Conservation (phyloP, 2,888 invertebrate species). For the Pseudanteris insignis region DNA sequence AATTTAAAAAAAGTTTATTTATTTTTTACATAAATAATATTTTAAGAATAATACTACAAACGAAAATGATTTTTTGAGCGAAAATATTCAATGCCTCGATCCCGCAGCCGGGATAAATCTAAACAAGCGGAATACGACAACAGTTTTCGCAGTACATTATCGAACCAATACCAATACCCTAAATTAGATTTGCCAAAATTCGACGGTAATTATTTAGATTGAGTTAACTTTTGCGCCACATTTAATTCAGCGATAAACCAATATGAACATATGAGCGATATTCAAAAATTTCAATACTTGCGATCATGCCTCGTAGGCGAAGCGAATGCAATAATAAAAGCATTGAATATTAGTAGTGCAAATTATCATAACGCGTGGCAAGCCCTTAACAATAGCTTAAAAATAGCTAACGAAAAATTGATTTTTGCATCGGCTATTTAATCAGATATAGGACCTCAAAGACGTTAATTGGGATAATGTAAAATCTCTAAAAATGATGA, state of each 20-base stretch:
- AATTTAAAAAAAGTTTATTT: too few species aligned
- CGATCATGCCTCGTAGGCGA: too few species aligned
- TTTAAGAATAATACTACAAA: too few species aligned
- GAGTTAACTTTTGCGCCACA: neutral
- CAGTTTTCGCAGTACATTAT: neutral
- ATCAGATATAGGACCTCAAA: too few species aligned
- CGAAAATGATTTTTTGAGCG: too few species aligned
- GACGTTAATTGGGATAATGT: too few species aligned
- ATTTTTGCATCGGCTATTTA: neutral
- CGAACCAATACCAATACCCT: neutral
- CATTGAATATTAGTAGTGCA: neutral
- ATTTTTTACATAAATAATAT: too few species aligned
- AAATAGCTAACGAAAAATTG: neutral
- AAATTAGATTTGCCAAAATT: constrained; percentile 1
- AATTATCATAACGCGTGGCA: constrained; percentile 1
- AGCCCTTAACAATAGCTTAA: neutral
- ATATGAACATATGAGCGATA: neutral
- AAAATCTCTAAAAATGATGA: too few species aligned
- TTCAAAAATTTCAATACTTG: neutral
- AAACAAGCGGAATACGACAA: neutral
- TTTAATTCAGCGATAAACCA: constrained; percentile 1
- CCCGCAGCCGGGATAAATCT: too few species aligned
- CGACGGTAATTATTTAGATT: constrained; percentile 1
- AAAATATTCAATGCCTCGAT: too few species aligned
- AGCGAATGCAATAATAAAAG: neutral